phyloP scores from a whole-genome alignment of 2,797 vertebrate genomes.

The Onychomys leucogaster region DNA sequence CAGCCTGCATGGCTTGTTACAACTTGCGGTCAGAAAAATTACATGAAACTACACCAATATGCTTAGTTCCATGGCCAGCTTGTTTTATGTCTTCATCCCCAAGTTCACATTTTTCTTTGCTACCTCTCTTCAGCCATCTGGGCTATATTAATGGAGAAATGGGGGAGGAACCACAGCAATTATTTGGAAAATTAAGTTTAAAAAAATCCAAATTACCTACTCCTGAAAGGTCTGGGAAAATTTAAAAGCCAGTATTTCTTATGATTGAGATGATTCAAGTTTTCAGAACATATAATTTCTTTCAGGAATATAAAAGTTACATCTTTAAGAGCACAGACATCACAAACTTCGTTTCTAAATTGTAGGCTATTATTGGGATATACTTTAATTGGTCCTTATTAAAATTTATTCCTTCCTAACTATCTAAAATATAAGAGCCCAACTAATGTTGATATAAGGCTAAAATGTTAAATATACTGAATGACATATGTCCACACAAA shows the following conservation, averaged over 20 bases:
- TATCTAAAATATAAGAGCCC: not conserved
- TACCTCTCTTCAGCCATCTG: constrained; percentile 73
- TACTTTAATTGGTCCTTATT: constrained; percentile 50
- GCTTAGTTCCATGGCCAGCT: constrained; percentile 71
- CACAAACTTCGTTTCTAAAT: constrained; percentile 43
- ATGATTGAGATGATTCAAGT: constrained; percentile 65
- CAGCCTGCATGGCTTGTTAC: constrained; percentile 57
- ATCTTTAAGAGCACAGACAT: constrained; percentile 48
- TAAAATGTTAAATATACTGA: not conserved
- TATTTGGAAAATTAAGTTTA: constrained; percentile 79
- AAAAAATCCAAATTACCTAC: constrained; percentile 69
- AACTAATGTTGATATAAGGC: not conserved
- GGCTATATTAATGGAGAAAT: constrained; percentile 78
- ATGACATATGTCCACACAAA: not conserved
- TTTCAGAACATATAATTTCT: constrained; percentile 65
- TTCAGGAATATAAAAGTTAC: constrained; percentile 56
- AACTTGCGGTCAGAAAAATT: constrained; percentile 64
- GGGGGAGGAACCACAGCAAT: constrained; percentile 76
- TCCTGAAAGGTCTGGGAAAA: constrained; percentile 48
- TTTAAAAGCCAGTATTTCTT: constrained; percentile 67
- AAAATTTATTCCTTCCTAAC: constrained; percentile 46
- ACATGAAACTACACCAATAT: constrained; percentile 68
- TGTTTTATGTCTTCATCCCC: constrained; percentile 47
- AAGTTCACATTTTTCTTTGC: constrained; percentile 48
- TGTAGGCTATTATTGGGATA: constrained; percentile 54